Percentiles rank a stretch among this genome's conserved stretches.
These are phyloP conservation scores for Felis chaus DNA, from an alignment of 2,113 vertebrate species.

Conservation along the genomic window DNA sequence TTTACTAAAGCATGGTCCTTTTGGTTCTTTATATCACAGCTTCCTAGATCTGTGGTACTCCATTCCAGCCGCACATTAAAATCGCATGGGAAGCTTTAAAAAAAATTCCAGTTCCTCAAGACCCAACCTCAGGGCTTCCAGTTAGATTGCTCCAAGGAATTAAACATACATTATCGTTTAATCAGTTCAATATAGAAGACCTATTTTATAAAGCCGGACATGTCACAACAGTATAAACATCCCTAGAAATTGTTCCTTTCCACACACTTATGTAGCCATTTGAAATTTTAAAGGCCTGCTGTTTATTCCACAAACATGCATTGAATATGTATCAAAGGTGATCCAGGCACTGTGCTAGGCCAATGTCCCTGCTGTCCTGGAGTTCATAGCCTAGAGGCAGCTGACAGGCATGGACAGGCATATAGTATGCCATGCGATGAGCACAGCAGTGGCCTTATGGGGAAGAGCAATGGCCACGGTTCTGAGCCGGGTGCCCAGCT, in stretches of 20 bases:
- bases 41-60: not conserved
- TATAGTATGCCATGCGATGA: rapidly evolving
- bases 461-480: not conserved
- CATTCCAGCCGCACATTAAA: not conserved
- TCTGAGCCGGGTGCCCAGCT: not conserved
- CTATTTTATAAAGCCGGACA: not conserved
- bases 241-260: not conserved
- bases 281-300: not conserved
- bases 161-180: not conserved
- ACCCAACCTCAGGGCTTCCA: not conserved
- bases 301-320: not conserved
- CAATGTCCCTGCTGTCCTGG: not conserved
- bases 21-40: not conserved
- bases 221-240: not conserved
- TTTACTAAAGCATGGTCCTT: not conserved
- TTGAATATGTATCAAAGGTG: not conserved
- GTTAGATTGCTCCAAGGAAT: not conserved
- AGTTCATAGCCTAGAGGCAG: not conserved
- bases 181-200: not conserved
- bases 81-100: not conserved
- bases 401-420: not conserved
- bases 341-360: not conserved
- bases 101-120: not conserved
- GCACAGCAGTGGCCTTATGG: no score
- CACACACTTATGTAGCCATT: not conserved